These are phyloP conservation scores for Anarrhichthys ocellatus DNA, from an alignment of 2,113 vertebrate genomes.

Conservation along the genomic window DNA sequence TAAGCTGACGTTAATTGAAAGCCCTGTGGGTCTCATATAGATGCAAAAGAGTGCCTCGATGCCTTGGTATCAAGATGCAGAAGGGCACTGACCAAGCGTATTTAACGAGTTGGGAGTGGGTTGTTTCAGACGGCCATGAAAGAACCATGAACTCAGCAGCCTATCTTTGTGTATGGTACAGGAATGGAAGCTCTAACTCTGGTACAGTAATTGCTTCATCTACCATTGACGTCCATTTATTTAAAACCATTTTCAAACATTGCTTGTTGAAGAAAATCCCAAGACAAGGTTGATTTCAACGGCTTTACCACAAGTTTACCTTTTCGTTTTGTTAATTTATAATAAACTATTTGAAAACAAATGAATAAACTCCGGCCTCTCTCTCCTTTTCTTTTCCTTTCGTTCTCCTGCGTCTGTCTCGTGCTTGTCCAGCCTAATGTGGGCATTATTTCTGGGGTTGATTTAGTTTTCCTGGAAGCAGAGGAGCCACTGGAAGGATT, in stretches of 20 bases:
- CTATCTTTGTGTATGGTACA: neutral
- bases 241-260: slow-evolving; percentile 18
- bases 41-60: too few relatives aligned
- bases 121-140: too few relatives aligned
- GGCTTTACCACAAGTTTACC: slow-evolving; percentile 10
- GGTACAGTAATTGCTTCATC: neutral
- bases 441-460: slow-evolving; percentile 49
- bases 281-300: slow-evolving; percentile 59
- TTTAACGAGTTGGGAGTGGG: too few relatives aligned
- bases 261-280: neutral
- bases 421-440: slow-evolving; percentile 37
- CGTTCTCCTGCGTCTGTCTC: neutral
- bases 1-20: too few relatives aligned
- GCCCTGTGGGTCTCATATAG: too few relatives aligned
- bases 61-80: too few relatives aligned
- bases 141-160: neutral
- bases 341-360: slow-evolving; percentile 56
- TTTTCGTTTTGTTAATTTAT: slow-evolving; percentile 60
- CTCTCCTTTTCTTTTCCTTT: neutral
- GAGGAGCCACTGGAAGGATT: slow-evolving; percentile 54
- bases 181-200: slow-evolving; percentile 3
- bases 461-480: slow-evolving; percentile 73
- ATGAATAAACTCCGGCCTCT: neutral
- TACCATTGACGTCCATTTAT: neutral
- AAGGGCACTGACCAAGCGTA: too few relatives aligned